Evolutionary conservation across 2,797 vertebrate genomes (phyloP).

Genomic region (Psittacula derbiana): DNA sequence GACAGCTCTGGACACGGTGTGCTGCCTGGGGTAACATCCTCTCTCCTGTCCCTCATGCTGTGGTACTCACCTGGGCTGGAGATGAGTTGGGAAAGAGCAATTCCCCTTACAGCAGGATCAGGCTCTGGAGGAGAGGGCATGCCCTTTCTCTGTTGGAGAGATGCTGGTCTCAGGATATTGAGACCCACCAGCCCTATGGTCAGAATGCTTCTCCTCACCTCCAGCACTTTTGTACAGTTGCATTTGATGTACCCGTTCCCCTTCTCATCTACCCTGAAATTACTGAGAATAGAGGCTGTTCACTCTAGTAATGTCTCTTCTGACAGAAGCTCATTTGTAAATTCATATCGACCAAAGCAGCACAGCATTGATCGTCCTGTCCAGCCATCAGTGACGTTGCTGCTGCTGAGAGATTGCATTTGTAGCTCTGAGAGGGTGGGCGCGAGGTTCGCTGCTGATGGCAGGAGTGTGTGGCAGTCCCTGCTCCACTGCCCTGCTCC

Average conservation of each 20-base stretch:
- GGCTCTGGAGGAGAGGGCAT: background rate
- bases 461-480: accelerated
- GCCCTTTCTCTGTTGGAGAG: background rate
- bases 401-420: background rate
- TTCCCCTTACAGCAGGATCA: background rate
- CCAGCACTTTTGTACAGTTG: background rate
- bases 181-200: background rate
- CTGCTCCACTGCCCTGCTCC: background rate
- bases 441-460: accelerated
- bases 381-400: background rate
- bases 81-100: background rate
- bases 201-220: background rate
- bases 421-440: accelerated
- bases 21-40: accelerated
- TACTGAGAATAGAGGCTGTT: background rate
- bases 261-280: background rate
- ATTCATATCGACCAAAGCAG: background rate
- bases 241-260: background rate
- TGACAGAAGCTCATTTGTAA: background rate
- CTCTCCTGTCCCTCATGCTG: accelerated
- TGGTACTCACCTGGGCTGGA: background rate
- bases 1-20: background rate
- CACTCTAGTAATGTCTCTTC: background rate
- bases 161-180: accelerated
- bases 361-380: background rate